Evolutionary conservation across 2,797 vertebrate genomes (phyloP).

Genomic region (Arrhamphus sclerolepis): DNA sequence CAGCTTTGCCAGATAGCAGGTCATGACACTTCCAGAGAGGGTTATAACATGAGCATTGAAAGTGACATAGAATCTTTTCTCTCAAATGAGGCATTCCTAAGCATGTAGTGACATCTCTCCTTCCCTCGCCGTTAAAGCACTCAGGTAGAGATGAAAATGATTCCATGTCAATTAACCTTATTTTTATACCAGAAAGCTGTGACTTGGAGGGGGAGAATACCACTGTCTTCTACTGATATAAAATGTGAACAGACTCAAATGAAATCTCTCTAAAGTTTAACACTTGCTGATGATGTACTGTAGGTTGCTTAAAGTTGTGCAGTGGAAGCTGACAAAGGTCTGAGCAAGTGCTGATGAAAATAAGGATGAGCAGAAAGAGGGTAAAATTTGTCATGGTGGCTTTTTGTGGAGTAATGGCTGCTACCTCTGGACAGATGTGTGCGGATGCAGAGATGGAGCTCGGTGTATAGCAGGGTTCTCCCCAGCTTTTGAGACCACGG

Average conservation of each 20-base stretch:
- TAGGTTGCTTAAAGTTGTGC: no score
- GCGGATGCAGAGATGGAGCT: no score
- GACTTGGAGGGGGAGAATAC: constrained; percentile 19
- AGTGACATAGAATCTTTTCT: constrained; percentile 64
- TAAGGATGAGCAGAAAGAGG: no score
- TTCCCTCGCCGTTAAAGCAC: constrained; percentile 54
- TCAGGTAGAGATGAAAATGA: constrained; percentile 61
- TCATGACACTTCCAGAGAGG: constrained; percentile 47
- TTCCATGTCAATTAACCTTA: constrained; percentile 66
- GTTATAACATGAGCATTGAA: constrained; percentile 51
- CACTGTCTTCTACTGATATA: constrained; percentile 34
- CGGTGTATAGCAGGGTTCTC: no score
- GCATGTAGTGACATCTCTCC: constrained; percentile 50
- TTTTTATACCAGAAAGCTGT: constrained; percentile 63
- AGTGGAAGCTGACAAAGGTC: no score
- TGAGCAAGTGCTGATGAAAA: no score
- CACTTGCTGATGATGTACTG: neutral
- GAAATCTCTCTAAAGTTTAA: no score
- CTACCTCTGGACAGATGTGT: no score
- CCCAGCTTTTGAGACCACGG: no score
- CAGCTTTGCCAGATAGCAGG: constrained; percentile 46
- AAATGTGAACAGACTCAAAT: constrained; percentile 52
- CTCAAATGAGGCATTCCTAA: constrained; percentile 77
- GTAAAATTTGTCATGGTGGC: no score
- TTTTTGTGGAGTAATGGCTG: no score